Evolutionary conservation across 2,888 invertebrate genomes (phyloP).

Genomic region (Watsonalla binaria): DNA sequence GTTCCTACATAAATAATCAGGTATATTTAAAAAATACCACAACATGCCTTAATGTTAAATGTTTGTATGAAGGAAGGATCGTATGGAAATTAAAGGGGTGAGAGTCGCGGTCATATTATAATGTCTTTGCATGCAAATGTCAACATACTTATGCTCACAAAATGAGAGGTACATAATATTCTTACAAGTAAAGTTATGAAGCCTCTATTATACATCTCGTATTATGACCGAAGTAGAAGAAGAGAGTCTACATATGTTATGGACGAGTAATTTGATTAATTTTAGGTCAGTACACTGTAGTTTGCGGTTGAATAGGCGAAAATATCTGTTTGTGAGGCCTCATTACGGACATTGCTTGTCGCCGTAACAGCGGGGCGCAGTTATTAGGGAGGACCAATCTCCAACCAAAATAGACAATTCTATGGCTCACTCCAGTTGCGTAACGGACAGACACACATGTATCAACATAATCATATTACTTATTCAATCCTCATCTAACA

Average conservation of each 20-base stretch:
- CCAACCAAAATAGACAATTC: constrained; percentile 23
- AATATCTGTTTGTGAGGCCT: constrained; percentile 42
- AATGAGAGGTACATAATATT: no score
- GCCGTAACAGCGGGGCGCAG: constrained; percentile 28
- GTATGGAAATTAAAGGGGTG: no score
- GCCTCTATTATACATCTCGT: not conserved
- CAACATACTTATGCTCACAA: no score
- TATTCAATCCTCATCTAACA: no score
- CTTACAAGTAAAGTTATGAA: not conserved
- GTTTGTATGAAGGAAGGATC: no score
- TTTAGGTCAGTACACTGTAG: constrained; percentile 19
- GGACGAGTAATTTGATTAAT: constrained; percentile 15
- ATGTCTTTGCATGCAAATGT: no score
- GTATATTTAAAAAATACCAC: no score
- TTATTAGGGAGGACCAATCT: constrained; percentile 15
- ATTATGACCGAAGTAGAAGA: not conserved
- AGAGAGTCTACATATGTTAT: constrained; percentile 4
- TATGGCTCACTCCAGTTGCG: constrained; percentile 6
- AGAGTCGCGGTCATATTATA: no score
- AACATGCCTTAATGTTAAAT: no score
- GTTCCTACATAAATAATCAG: no score
- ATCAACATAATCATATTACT: no score
- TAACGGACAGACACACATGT: not conserved
- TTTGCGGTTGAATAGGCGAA: constrained; percentile 15
- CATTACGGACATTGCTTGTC: constrained; percentile 20